phyloP scores from a whole-genome alignment of 2,113 vertebrate genomes.

The Anguilla rostrata region DNA sequence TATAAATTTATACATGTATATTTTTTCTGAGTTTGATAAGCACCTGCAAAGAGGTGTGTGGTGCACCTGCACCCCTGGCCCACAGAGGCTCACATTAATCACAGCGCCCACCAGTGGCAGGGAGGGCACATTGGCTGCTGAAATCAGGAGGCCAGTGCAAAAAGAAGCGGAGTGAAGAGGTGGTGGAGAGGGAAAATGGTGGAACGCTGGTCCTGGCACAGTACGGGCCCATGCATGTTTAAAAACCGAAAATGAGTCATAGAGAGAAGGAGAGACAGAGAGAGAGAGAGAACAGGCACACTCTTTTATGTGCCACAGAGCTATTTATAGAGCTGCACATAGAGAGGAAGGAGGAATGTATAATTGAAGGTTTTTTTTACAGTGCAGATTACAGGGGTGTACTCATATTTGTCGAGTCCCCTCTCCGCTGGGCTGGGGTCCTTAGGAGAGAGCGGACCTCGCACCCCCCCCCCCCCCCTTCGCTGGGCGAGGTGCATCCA shows the following conservation, averaged over 20 bases:
- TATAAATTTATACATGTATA: too few species aligned
- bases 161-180: background rate
- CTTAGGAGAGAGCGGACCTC: background rate
- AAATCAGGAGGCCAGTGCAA: background rate
- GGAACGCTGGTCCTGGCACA: background rate
- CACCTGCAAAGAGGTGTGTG: too few species aligned
- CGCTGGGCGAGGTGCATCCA: too few species aligned
- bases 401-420: background rate
- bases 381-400: background rate
- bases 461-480: too few species aligned
- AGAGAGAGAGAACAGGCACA: background rate
- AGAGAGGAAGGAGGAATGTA: slow-evolving; percentile 1
- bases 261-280: background rate
- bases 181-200: background rate
- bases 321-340: background rate
- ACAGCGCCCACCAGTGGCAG: too few species aligned
- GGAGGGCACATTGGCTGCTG: too few species aligned
- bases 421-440: background rate
- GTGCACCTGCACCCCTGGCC: too few species aligned
- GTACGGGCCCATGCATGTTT: background rate
- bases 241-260: background rate
- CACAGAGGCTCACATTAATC: too few species aligned
- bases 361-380: slow-evolving; percentile 1
- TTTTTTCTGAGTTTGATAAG: too few species aligned
- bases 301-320: background rate